Evolutionary conservation across 2,888 invertebrate genomes (phyloP).

Genomic region (Ochlodes sylvanus): DNA sequence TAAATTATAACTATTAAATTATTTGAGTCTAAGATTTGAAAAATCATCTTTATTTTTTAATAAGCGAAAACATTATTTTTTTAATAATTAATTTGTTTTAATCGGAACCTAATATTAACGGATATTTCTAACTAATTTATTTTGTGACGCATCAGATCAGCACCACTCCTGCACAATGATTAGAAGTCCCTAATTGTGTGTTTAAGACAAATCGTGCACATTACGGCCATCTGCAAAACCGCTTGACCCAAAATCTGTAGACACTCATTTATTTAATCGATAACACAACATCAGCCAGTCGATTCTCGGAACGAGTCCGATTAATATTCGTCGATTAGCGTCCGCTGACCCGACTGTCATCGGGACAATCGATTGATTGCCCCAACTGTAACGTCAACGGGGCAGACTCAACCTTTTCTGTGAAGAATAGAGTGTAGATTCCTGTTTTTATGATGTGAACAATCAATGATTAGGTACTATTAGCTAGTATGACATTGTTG

Average conservation of each 20-base stretch:
- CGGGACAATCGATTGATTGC: conserved; percentile 67
- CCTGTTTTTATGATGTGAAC: conserved; percentile 5
- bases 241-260: conserved; percentile 26
- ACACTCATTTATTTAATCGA: conserved; percentile 30
- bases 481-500: neutral
- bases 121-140: no score
- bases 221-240: conserved; percentile 24
- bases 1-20: no score
- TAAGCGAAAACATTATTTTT: no score
- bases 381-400: conserved; percentile 28
- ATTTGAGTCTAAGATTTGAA: no score
- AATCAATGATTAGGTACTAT: conserved; percentile 16
- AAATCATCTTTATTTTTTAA: no score
- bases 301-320: conserved; percentile 59
- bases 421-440: conserved; percentile 38
- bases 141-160: no score
- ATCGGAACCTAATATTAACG: no score
- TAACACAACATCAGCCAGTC: conserved; percentile 47
- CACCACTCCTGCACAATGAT: neutral
- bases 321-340: conserved; percentile 75
- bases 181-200: neutral
- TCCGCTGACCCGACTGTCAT: conserved; percentile 68
- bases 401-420: conserved; percentile 39
- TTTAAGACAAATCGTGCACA: conserved; percentile 2
- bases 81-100: no score